phyloP scores from a whole-genome alignment of 2,888 invertebrate genomes.

The Machimus rusticus region DNA sequence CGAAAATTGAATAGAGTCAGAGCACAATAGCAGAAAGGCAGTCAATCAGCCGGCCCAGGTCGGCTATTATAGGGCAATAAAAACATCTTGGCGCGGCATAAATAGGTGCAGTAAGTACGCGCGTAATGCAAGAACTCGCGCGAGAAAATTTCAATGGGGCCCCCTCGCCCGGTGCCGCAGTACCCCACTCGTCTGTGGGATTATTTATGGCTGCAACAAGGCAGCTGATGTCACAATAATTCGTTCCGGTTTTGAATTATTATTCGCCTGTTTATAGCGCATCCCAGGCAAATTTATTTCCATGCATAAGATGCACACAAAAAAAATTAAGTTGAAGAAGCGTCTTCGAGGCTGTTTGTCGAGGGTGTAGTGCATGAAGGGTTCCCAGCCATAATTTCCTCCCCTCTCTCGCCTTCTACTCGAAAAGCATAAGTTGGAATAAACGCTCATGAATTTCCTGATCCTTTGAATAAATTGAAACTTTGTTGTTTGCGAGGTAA shows the following conservation, averaged over 20 bases:
- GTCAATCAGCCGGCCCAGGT: background rate
- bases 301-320: background rate
- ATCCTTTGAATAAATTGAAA: background rate
- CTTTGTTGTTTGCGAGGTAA: background rate
- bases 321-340: background rate
- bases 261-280: slow-evolving; percentile 29
- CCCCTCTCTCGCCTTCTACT: background rate
- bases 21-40: background rate
- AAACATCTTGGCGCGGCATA: background rate
- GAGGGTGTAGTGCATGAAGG: background rate
- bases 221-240: slow-evolving; percentile 42
- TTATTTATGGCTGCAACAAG: slow-evolving; percentile 32
- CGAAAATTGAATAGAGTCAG: background rate
- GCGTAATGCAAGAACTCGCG: background rate
- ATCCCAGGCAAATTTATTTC: slow-evolving; percentile 12
- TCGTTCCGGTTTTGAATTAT: slow-evolving; percentile 36
- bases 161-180: background rate
- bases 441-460: background rate
- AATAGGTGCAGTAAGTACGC: slow-evolving; percentile 4
- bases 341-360: background rate
- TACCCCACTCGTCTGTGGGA: background rate
- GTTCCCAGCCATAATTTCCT: background rate
- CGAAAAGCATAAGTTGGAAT: background rate
- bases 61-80: slow-evolving; percentile 1
- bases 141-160: background rate